Base-by-base conservation (phyloP, 2,888 invertebrate genomes). In the Epistrophella euchroma region DNA sequence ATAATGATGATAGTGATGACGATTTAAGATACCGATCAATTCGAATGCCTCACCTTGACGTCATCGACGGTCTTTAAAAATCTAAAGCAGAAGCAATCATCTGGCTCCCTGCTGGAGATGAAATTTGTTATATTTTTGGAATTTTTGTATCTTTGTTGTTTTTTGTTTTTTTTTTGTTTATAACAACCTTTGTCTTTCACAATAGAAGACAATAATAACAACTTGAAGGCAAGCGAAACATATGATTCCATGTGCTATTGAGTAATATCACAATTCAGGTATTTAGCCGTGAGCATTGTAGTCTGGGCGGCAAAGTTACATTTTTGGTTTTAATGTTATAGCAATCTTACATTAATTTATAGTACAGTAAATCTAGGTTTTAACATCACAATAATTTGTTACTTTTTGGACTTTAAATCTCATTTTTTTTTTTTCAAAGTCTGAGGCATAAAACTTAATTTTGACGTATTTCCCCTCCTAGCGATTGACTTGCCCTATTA, bases 1-100 rank as follows among this genome's bases (percentile, higher is more conserved):
- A 60, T 79, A 64, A 84, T 79, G 79, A 79, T 79, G 74, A 60
- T 81, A 66, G 47, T 43, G 79, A 79, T 79, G 71, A 85, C 64
- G 72, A 85, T 80, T 72, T 43, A 45, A 45, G 84, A 85, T 85
- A 80, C 45, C 75, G 32, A 85, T 80, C 80, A 28, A 71, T 56
- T 70, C 47, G 32, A 66, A 66, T 75, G 60, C 68, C 66, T 60
- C 50, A 56, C 68, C 75, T 68, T 85, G 84, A 80, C 84, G 84
- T 85, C 84, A 85, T 80, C 72, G 55, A 45, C 17, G n/a, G 10
- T 56, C 17, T 25, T 28, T 52, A 22, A 50, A 52, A 22, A 75
- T 56, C 32, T 81, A 72, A 60, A 82, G 43, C 66, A 60, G 58
- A 66, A 72, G 58, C 64, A 25, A 68, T 68, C 13, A 32, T 68